Percentiles rank a stretch among this genome's conserved stretches.
phyloP scores from a whole-genome alignment of 1,140 invertebrate species.

The Drosophila navojoa region DNA sequence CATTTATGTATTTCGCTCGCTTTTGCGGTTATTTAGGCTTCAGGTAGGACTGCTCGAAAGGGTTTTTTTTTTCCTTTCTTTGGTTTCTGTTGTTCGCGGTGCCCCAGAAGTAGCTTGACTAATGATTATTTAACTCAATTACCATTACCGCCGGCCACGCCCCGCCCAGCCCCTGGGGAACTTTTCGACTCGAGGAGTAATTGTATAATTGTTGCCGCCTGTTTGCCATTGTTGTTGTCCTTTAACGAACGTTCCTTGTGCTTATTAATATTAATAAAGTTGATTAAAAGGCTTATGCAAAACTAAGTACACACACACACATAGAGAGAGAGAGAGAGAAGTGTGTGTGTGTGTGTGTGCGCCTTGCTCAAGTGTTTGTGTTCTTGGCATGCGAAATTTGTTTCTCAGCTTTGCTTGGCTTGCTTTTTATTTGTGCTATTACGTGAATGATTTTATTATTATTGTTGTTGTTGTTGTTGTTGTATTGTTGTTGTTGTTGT shows the following conservation, averaged over 20 bases:
- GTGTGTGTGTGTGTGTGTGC: background rate
- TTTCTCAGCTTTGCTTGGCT: background rate
- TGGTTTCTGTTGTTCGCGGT: too few relatives aligned
- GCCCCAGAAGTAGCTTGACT: conserved; percentile 51
- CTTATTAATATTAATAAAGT: conserved; percentile 80
- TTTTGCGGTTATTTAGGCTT: background rate
- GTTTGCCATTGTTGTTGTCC: conserved; percentile 47
- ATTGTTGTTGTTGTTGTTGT: background rate
- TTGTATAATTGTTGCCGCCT: conserved; percentile 77
- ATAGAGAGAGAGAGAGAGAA: too few relatives aligned
- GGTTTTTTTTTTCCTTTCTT: background rate
- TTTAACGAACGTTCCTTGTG: conserved; percentile 15
- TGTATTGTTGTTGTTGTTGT: conserved; percentile 1
- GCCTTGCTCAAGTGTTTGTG: conserved; percentile 26
- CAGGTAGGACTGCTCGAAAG: conserved; percentile 11
- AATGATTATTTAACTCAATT: conserved; percentile 82
- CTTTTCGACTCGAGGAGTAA: conserved; percentile 46
- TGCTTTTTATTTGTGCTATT: conserved; percentile 34
- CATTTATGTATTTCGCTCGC: conserved; percentile 18
- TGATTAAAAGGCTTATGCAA: conserved; percentile 74
- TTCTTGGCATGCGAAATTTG: conserved; percentile 18
- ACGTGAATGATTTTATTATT: conserved; percentile 43
- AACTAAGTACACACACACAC: conserved; percentile 60
- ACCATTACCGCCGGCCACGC: conserved; percentile 58
- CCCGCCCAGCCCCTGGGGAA: conserved; percentile 16